These are phyloP conservation scores for Gobius niger DNA, from an alignment of 2,113 vertebrate species.

Conservation along the genomic window DNA sequence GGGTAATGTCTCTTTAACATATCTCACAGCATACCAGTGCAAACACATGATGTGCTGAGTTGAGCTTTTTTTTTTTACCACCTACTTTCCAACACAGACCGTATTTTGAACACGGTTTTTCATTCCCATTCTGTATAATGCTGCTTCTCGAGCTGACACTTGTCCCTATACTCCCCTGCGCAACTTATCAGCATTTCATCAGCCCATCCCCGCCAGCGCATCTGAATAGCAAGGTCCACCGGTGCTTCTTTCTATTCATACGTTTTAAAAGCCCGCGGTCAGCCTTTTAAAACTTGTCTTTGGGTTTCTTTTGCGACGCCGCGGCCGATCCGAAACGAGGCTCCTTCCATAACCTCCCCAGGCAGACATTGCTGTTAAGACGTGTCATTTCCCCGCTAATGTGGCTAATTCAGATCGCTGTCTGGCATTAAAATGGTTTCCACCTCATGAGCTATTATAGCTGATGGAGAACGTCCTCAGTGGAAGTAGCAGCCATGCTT, in stretches of 20 bases:
- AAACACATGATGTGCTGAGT: constrained; percentile 1
- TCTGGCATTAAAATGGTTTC: constrained; percentile 41
- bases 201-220: constrained; percentile 13
- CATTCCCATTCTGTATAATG: neutral
- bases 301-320: constrained; percentile 30
- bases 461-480: constrained; percentile 32
- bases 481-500: constrained; percentile 44
- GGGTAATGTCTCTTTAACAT: neutral
- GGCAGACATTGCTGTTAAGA: constrained; percentile 37
- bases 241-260: neutral
- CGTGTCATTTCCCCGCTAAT: constrained; percentile 64
- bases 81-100: neutral
- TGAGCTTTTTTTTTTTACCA: neutral
- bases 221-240: constrained; percentile 12
- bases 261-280: constrained; percentile 17
- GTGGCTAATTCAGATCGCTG: constrained; percentile 53
- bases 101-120: neutral
- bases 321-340: constrained; percentile 45
- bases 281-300: constrained; percentile 1
- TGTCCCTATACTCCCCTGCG: neutral
- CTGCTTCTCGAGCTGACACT: constrained; percentile 5
- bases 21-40: neutral
- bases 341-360: constrained; percentile 18
- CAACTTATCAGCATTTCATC: constrained; percentile 11
- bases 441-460: constrained; percentile 42